Percentiles rank a stretch among this genome's conserved stretches.
Evolutionary conservation across 1,140 invertebrate species (phyloP).

Genomic region (Archivesica marissinica): DNA sequence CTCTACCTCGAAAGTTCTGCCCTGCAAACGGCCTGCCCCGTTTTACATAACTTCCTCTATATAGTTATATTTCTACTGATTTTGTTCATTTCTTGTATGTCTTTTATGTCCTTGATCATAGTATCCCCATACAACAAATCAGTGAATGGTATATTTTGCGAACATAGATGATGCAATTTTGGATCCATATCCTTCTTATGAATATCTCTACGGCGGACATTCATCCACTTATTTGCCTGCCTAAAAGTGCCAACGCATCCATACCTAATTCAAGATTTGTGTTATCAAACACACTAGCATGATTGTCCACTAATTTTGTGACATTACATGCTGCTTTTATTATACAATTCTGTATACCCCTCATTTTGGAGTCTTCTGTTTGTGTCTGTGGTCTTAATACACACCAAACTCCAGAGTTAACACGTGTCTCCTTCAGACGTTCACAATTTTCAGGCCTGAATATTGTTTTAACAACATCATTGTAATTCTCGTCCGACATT

Average conservation of each 20-base stretch:
- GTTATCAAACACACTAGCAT: neutral
- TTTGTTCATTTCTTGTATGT: slow-evolving; percentile 9
- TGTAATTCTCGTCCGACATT: neutral
- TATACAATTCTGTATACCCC: neutral
- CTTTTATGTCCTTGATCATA: neutral
- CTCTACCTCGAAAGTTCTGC: too few relatives aligned
- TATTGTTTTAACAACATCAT: neutral
- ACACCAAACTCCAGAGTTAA: slow-evolving; percentile 16
- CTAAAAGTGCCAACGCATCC: neutral
- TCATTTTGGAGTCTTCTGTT: slow-evolving; percentile 26
- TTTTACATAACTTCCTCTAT: too few relatives aligned
- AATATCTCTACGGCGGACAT: too few relatives aligned
- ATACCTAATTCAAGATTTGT: neutral
- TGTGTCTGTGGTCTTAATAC: neutral
- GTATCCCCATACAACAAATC: neutral
- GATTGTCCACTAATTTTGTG: neutral
- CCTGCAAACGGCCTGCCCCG: too few relatives aligned
- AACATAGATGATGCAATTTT: slow-evolving; percentile 18
- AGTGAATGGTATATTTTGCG: neutral
- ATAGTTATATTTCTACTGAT: neutral
- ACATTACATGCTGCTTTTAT: neutral
- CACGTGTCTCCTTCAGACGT: neutral
- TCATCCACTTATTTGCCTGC: slow-evolving; percentile 38
- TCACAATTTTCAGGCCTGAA: neutral
- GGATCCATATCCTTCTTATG: slow-evolving; percentile 11